Evolutionary conservation across 2,888 invertebrate species (phyloP), one percentile per base, ranked within the genome.

Genomic region (Trissonchulus latispiculum): DNA sequence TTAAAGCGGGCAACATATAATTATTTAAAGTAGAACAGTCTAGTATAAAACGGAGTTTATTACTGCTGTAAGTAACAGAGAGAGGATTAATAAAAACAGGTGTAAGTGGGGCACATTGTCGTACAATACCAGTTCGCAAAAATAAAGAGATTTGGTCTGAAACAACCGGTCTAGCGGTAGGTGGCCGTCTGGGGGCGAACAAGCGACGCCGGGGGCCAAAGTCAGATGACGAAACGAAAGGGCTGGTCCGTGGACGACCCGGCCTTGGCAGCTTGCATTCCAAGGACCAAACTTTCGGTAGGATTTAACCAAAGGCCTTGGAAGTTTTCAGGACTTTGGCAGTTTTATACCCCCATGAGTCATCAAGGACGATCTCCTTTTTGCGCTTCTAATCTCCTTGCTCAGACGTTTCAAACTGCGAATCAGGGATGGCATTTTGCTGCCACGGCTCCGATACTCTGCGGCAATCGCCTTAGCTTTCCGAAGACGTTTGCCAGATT

Each of bases 11-110:
- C 64, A 64, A 64, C 64, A n/a, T 64, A n/a, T n/a, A 18, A n/a
- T 33, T n/a, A 29, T 64, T 64, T 18, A 64, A 29, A 3, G 28
- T 29, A 64, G 33, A 64, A n/a, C 8, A 64, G 28, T 64, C 33
- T n/a, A 64, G 33, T 18, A 64, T 64, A 64, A 64, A 64, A 18
- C 33, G 64, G 8, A 28, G 64, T 64, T 64, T 64, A n/a, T 64
- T 64, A n/a, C 64, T 64, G 33, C 33, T 28, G 8, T 64, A 18
- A 64, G 28, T 33, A 64, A 64, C 64, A 15, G 64, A 64, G 18
- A 64, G 33, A 28, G 64, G 64, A n/a, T 64, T 64, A 15, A 64
- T n/a, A 64, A 3, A 64, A 31, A 15, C 8, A 31, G 18, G 8
- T 64, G 8, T 29, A n/a, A 8, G 8, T 15, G 64, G 64, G 8